Base-by-base conservation (phyloP, 2,888 invertebrate genomes). In the Macrophya alboannulata region DNA sequence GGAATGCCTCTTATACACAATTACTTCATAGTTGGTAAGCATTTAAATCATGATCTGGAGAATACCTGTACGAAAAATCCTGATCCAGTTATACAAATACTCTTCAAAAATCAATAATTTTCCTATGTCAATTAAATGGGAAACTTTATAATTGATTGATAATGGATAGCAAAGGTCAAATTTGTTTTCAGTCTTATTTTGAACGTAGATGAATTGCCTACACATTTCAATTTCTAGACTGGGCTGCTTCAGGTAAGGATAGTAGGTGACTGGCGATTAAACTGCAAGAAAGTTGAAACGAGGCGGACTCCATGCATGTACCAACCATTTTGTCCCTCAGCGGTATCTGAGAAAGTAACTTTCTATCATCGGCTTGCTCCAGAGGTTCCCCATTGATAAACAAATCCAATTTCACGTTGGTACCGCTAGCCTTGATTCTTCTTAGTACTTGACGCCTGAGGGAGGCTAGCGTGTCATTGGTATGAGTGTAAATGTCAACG, bases 391-490 rank as follows among this genome's bases (percentile, higher is more conserved):
- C 98, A 92, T 98, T 98, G 86, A 97, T 95, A 93, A 97, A 98
- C 89, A 99, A 95, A 93, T 99, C 99, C 90, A 98, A 95, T 94
- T 99, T 99, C 87, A 98, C 97, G 93, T 97, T 96, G 15, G 95
- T 93, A 83, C 96, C 95, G 77, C 95, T 96, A 0, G 95, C 94
- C 89, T 95, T 95, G 72, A 95, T 94, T 88, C 97, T 95, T 89
- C 96, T 95, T 91, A 97, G 95, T 90, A 98, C 96, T 90, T 96
- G 96, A 86, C 98, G 95, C 88, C 98, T 95, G 87, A 99, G 95
- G 55, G 98, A 97, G 84, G 97, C 97, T 89, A 99, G 95, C 4
- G 99, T 99, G 93, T 99, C 99, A 93, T 99, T 99, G 86, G 97
- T 97, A 94, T 99, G 99, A 72, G 99, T 98, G 92, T 96, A 97